Percentiles rank a stretch among this genome's conserved stretches.
Evolutionary conservation across 2,888 invertebrate species (phyloP).

Genomic region (Stenotaenia linearis): DNA sequence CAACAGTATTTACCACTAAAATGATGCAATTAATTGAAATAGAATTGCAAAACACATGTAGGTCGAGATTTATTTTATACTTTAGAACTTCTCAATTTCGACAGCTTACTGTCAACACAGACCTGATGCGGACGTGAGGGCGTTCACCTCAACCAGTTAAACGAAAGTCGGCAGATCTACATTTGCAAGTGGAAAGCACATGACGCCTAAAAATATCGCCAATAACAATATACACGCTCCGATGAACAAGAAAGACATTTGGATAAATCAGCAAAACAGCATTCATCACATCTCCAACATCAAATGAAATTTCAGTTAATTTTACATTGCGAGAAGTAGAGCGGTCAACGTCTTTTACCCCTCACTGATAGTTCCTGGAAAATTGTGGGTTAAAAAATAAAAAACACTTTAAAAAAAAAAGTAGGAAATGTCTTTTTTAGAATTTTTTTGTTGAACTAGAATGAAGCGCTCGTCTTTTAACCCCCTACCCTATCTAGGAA

Average conservation of each 20-base stretch:
- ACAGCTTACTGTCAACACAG: neutral
- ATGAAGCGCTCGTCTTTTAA: neutral
- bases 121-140: neutral
- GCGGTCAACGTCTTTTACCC: constrained; percentile 7
- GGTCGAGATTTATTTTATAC: neutral
- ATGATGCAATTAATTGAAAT: neutral
- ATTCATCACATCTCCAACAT: constrained; percentile 3
- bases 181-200: neutral
- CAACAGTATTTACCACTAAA: neutral
- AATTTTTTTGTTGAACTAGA: neutral
- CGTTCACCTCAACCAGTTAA: neutral
- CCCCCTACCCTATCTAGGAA: neutral
- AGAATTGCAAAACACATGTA: neutral
- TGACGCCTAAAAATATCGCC: neutral
- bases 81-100: neutral
- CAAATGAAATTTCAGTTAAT: constrained; percentile 22
- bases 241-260: constrained; percentile 21
- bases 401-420: neutral
- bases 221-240: constrained; percentile 24
- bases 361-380: neutral
- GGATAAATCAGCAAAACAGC: constrained; percentile 22
- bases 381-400: neutral
- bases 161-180: neutral
- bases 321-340: constrained; percentile 6
- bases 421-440: neutral